Evolutionary conservation across 1,140 invertebrate species (phyloP).

Genomic region (Scylla paramamosain): DNA sequence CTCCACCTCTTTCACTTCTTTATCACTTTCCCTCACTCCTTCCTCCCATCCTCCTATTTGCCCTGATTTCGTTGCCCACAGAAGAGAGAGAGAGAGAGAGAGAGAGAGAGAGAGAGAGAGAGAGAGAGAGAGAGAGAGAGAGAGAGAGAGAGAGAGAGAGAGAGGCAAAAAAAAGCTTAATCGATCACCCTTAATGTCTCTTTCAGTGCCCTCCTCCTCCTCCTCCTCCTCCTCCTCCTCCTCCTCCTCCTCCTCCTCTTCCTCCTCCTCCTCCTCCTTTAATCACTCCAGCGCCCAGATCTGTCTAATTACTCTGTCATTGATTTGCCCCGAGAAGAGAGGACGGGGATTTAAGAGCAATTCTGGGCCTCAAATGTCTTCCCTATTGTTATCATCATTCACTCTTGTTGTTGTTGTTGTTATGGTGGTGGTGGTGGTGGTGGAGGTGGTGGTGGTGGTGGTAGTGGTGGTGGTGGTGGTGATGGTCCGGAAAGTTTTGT

Average conservation of each 20-base stretch:
- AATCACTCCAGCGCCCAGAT: neutral
- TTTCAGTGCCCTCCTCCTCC: slow-evolving; percentile 3
- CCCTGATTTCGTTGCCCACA: neutral
- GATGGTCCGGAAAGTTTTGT: too few species aligned
- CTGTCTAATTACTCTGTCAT: neutral
- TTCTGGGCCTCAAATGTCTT: too few species aligned
- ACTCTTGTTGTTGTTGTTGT: too few species aligned
- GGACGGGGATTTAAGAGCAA: neutral
- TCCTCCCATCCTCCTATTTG: neutral
- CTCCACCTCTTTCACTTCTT: neutral
- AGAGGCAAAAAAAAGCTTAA: neutral
- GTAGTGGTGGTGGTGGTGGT: too few species aligned
- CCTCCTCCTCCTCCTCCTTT: neutral
- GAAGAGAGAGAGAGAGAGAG: too few species aligned
- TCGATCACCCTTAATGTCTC: slow-evolving; percentile 21
- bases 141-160: too few species aligned
- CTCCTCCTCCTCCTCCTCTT: neutral
- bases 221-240: neutral
- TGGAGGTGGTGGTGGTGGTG: too few species aligned
- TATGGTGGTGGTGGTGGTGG: too few species aligned
- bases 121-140: too few species aligned
- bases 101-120: too few species aligned
- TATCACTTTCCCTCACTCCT: neutral
- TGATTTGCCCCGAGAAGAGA: neutral
- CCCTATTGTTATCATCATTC: too few species aligned